Conservation (phyloP, 2,113 vertebrate species). For the Cyphomyrus discorhynchus region DNA sequence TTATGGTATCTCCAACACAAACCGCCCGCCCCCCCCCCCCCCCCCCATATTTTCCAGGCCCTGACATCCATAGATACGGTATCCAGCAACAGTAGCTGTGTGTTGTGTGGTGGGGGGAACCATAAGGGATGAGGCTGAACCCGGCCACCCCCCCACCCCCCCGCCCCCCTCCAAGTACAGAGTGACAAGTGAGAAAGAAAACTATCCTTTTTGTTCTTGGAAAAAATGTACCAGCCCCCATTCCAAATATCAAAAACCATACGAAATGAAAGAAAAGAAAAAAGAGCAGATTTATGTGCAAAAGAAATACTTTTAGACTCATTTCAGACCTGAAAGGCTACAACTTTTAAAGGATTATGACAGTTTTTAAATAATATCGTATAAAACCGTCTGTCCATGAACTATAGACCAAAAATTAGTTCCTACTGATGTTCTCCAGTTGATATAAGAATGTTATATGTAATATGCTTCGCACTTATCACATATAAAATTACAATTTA, state of each 20-base stretch:
- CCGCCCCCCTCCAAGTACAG: background rate
- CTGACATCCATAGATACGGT: constrained; percentile 60
- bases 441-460: background rate
- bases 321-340: background rate
- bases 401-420: background rate
- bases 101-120: constrained; percentile 38
- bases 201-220: constrained; percentile 33
- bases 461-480: background rate
- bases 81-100: constrained; percentile 64
- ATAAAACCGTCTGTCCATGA: background rate
- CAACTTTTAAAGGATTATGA: background rate
- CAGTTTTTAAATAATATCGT: background rate
- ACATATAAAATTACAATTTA: background rate
- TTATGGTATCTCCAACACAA: no score
- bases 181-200: constrained; percentile 53
- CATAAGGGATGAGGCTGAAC: constrained; percentile 37
- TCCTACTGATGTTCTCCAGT: background rate
- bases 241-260: constrained; percentile 37
- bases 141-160: no score
- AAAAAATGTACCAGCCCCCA: constrained; percentile 25
- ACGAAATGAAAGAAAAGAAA: background rate
- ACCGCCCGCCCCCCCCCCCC: constrained; percentile 3
- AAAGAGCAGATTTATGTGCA: constrained; percentile 30
- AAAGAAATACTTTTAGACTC: background rate
- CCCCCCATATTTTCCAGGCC: constrained; percentile 52